phyloP scores from a whole-genome alignment of 2,113 vertebrate genomes.

The Coracopsis vasa region DNA sequence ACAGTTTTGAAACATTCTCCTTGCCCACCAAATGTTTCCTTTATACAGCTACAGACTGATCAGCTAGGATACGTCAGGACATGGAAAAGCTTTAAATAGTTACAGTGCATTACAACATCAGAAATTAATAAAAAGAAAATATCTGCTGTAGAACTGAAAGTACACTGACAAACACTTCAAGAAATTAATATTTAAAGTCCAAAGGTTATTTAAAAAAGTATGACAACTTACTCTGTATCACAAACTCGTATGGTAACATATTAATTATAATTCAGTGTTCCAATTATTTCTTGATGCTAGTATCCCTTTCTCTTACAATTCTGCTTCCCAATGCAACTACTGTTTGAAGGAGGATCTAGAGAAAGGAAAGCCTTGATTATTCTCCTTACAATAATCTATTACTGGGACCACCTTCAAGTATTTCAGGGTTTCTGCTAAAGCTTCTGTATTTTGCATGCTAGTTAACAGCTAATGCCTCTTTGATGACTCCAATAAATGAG shows the following conservation, averaged over 20 bases:
- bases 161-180: neutral
- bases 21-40: neutral
- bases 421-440: neutral
- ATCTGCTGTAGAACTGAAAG: neutral
- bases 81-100: neutral
- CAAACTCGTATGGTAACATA: neutral
- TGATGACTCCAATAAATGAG: neutral
- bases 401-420: neutral
- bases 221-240: neutral
- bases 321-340: neutral
- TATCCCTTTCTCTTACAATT: neutral
- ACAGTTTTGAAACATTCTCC: slow-evolving; percentile 6
- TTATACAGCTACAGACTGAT: neutral
- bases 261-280: neutral
- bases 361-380: neutral
- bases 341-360: neutral
- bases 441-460: neutral
- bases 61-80: neutral
- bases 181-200: neutral
- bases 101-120: neutral
- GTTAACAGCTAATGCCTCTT: neutral
- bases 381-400: neutral
- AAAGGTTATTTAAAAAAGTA: neutral
- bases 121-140: neutral
- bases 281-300: neutral